These are phyloP conservation scores for Axea sp. DNA, from an alignment of 2,888 invertebrate genomes.

Conservation along the genomic window DNA sequence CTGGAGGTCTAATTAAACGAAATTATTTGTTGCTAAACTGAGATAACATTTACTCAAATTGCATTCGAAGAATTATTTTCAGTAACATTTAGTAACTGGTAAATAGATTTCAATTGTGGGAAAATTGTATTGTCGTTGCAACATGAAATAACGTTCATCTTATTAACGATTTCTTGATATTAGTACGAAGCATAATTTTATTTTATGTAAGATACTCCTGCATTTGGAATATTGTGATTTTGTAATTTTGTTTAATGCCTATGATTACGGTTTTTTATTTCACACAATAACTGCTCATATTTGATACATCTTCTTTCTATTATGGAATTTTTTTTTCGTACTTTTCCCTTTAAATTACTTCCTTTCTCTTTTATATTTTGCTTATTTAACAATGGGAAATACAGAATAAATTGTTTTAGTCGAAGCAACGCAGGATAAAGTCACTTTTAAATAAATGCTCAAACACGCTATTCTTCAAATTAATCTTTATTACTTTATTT, in stretches of 20 bases:
- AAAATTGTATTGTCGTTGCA: constrained; percentile 25
- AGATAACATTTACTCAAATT: constrained; percentile 1
- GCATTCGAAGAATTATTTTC: constrained; percentile 1
- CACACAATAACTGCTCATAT: too few relatives aligned
- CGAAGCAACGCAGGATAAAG: too few relatives aligned
- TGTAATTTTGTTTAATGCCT: too few relatives aligned
- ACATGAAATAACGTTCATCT: constrained; percentile 17
- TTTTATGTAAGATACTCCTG: constrained; percentile 30
- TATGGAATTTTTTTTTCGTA: neutral
- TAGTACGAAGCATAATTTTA: constrained; percentile 19
- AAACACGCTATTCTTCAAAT: too few relatives aligned
- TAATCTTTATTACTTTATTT: too few relatives aligned
- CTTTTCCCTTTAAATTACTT: constrained; percentile 2
- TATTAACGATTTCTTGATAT: constrained; percentile 2
- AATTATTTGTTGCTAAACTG: constrained; percentile 4
- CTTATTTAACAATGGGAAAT: neutral
- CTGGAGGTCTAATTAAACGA: constrained; percentile 20
- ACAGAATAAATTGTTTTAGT: too few relatives aligned
- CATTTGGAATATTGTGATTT: too few relatives aligned
- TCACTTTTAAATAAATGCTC: too few relatives aligned
- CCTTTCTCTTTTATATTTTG: constrained; percentile 4
- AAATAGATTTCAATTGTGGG: constrained; percentile 19
- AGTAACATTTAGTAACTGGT: constrained; percentile 5
- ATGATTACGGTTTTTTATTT: too few relatives aligned
- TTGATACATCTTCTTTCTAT: neutral